These are phyloP conservation scores for Rhopalosiphum maidis DNA, from an alignment of 1,140 invertebrate species.

Conservation along the genomic window DNA sequence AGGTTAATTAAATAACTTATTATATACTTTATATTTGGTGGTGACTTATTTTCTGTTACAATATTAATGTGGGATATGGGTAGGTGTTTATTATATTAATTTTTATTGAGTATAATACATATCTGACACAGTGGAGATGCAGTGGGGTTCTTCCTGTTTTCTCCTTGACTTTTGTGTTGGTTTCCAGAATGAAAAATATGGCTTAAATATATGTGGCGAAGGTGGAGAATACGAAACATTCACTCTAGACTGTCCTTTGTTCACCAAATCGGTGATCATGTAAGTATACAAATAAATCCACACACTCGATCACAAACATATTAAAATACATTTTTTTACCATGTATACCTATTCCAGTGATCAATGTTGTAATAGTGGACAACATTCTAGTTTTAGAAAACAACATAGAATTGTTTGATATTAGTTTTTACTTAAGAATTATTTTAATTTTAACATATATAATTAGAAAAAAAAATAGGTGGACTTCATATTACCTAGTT, in stretches of 20 bases:
- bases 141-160: slow-evolving; percentile 53
- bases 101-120: slow-evolving; percentile 39
- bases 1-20: neutral
- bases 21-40: neutral
- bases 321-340: slow-evolving; percentile 57
- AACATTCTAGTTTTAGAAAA: slow-evolving; percentile 53
- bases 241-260: slow-evolving; percentile 95
- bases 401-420: slow-evolving; percentile 28
- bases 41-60: neutral
- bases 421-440: slow-evolving; percentile 34
- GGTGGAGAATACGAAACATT: slow-evolving; percentile 99
- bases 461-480: slow-evolving; percentile 35
- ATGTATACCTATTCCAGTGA: slow-evolving; percentile 23
- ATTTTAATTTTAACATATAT: neutral
- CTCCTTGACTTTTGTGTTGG: slow-evolving; percentile 59
- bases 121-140: slow-evolving; percentile 37
- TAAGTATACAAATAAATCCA: slow-evolving; percentile 68
- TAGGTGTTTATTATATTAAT: neutral
- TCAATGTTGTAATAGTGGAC: slow-evolving; percentile 48
- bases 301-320: slow-evolving; percentile 57
- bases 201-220: slow-evolving; percentile 97
- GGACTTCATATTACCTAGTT: slow-evolving; percentile 10
- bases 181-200: slow-evolving; percentile 87
- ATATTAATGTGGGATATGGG: neutral
- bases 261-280: slow-evolving; percentile 88